A percentile compares a stretch with the other conserved stretches of the same genome.
Evolutionary conservation across 2,888 invertebrate genomes (phyloP).

Genomic region (Lucinisca nassula): DNA sequence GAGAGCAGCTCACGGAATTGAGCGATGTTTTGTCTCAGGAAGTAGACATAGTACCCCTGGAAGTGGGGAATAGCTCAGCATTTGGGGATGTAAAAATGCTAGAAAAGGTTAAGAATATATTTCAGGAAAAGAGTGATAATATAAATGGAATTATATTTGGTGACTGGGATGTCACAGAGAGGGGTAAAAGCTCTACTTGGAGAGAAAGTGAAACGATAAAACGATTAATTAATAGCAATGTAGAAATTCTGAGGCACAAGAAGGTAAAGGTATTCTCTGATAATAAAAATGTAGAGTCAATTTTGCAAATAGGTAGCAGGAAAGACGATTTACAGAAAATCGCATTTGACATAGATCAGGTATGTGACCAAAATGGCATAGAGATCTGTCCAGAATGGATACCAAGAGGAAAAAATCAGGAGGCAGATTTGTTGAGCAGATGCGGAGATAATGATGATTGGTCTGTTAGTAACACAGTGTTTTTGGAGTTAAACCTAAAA

Average conservation of each 20-base stretch:
- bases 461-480: neutral
- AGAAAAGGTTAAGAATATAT: neutral
- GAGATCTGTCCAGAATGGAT: constrained; percentile 1
- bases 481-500: neutral
- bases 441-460: neutral
- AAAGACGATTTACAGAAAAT: too few species aligned
- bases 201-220: too few species aligned
- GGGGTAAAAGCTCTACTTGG: too few species aligned
- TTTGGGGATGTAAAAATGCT: neutral
- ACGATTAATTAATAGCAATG: too few species aligned
- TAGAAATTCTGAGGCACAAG: too few species aligned
- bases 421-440: neutral
- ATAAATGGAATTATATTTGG: too few species aligned
- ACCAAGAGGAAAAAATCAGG: neutral
- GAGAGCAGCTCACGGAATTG: neutral
- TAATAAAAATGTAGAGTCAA: too few species aligned
- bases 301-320: too few species aligned
- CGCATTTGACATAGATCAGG: neutral
- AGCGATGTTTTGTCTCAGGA: neutral
- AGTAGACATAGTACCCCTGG: neutral
- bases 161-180: too few species aligned
- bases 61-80: neutral
- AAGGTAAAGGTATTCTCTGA: too few species aligned
- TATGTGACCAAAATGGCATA: neutral
- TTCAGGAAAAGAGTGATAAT: neutral